Conservation (phyloP, 2,888 invertebrate species). For the Eupelmus urozonus region DNA sequence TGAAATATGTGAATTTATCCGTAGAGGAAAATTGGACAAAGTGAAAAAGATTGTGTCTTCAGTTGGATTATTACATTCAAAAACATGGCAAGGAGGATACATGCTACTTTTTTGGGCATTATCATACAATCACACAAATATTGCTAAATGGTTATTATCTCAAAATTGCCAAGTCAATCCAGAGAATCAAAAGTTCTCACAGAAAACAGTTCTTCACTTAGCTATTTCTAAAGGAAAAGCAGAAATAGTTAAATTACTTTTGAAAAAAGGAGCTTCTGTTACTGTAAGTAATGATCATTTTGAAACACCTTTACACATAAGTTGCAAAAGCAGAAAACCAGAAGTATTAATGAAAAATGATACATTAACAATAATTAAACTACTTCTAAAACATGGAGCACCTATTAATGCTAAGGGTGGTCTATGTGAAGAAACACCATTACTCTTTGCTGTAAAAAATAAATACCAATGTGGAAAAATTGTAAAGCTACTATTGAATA, state of each 20-base stretch:
- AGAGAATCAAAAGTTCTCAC: slow-evolving; percentile 28
- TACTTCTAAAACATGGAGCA: slow-evolving; percentile 36
- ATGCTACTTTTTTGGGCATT: slow-evolving; percentile 20
- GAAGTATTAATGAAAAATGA: slow-evolving; percentile 24
- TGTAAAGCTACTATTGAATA: slow-evolving; percentile 19
- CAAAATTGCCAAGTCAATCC: slow-evolving; percentile 51
- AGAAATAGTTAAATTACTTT: not conserved
- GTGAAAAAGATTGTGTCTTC: slow-evolving; percentile 47
- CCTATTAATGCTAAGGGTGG: slow-evolving; percentile 37
- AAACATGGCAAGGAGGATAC: slow-evolving; percentile 46
- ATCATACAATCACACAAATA: not conserved
- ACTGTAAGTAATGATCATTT: slow-evolving; percentile 16
- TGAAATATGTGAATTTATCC: slow-evolving; percentile 47
- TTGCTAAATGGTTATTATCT: slow-evolving; percentile 43
- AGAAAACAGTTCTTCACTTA: slow-evolving; percentile 39
- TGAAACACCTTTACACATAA: slow-evolving; percentile 42
- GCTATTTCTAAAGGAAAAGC: slow-evolving; percentile 26
- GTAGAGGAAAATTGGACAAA: slow-evolving; percentile 54
- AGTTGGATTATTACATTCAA: slow-evolving; percentile 46
- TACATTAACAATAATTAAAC: slow-evolving; percentile 23
- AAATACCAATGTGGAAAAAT: slow-evolving; percentile 38
- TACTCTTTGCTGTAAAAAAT: slow-evolving; percentile 37
- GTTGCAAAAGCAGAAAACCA: slow-evolving; percentile 26
- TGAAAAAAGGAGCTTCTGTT: slow-evolving; percentile 38
- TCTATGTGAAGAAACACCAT: slow-evolving; percentile 20